Conservation (phyloP, 2,888 invertebrate genomes). For the Cataglyphis rosenhaueri region DNA sequence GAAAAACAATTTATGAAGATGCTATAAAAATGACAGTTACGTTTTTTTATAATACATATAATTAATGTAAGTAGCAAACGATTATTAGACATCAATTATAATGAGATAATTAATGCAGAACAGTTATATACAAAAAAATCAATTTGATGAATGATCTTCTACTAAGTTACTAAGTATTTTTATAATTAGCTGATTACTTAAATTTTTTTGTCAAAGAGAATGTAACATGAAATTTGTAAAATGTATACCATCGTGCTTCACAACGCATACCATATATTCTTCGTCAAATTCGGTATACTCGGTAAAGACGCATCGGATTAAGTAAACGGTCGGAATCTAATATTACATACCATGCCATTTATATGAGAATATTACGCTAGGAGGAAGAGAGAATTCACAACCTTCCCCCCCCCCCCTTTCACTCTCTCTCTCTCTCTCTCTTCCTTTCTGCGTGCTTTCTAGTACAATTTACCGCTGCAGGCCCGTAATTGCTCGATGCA, state of each 20-base stretch:
- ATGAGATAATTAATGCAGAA: background rate
- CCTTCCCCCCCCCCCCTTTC: background rate
- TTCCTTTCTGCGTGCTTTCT: no score
- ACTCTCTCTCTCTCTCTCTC: no score
- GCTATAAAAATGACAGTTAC: background rate
- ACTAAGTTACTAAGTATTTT: background rate
- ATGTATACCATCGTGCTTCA: background rate
- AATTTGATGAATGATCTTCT: background rate
- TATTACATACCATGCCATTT: background rate
- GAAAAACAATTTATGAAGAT: background rate
- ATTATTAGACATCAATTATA: background rate
- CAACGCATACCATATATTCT: background rate
- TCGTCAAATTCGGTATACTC: background rate
- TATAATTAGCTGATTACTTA: background rate
- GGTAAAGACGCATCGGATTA: background rate
- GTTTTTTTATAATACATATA: background rate
- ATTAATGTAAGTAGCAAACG: background rate
- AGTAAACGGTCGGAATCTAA: slow-evolving; percentile 15
- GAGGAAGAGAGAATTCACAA: background rate
- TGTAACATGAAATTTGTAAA: background rate
- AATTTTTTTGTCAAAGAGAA: background rate
- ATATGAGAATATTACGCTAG: background rate
- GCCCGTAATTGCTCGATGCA: slow-evolving; percentile 25
- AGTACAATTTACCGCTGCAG: background rate
- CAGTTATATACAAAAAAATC: background rate